Evolutionary conservation across 1,140 invertebrate species (phyloP).

Genomic region (Ooceraea biroi): DNA sequence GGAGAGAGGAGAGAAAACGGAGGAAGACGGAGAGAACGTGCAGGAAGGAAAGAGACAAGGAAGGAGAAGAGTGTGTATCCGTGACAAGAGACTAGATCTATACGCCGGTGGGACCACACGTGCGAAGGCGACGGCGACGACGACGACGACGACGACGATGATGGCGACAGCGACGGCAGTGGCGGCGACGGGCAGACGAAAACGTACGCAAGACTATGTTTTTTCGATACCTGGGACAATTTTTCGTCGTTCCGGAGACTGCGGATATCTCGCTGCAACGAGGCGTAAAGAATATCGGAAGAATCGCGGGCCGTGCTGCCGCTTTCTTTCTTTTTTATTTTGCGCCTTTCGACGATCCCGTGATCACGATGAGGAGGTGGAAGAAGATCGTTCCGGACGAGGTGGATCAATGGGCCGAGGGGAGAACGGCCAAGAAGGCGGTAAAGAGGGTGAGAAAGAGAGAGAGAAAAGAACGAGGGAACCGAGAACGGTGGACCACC

Average conservation of each 20-base stretch:
- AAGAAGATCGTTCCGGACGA: conserved; percentile 24
- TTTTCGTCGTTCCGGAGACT: conserved; percentile 65
- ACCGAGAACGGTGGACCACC: conserved; percentile 57
- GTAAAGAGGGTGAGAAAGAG: conserved; percentile 19
- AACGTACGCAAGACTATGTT: conserved; percentile 50
- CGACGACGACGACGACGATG: not conserved
- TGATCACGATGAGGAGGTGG: not conserved
- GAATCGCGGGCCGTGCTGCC: conserved; percentile 29
- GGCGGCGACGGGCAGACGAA: conserved; percentile 34
- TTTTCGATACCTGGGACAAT: conserved; percentile 64
- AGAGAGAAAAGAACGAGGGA: not conserved
- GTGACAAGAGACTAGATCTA: conserved; percentile 77
- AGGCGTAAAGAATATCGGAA: conserved; percentile 68
- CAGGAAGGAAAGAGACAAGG: not conserved
- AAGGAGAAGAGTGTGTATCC: conserved; percentile 67
- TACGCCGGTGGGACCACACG: conserved; percentile 72
- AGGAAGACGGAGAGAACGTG: conserved; percentile 20
- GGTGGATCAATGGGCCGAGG: conserved; percentile 11
- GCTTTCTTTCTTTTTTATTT: not conserved
- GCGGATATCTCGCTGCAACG: conserved; percentile 69
- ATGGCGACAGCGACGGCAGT: not conserved
- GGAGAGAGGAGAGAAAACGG: not conserved
- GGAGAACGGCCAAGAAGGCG: conserved; percentile 7
- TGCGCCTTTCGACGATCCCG: conserved; percentile 6
- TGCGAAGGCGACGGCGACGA: conserved; percentile 54